Percentiles rank a stretch among this genome's conserved stretches.
These are phyloP conservation scores for Festucalex cinctus DNA, from an alignment of 2,113 vertebrate species.

Conservation along the genomic window DNA sequence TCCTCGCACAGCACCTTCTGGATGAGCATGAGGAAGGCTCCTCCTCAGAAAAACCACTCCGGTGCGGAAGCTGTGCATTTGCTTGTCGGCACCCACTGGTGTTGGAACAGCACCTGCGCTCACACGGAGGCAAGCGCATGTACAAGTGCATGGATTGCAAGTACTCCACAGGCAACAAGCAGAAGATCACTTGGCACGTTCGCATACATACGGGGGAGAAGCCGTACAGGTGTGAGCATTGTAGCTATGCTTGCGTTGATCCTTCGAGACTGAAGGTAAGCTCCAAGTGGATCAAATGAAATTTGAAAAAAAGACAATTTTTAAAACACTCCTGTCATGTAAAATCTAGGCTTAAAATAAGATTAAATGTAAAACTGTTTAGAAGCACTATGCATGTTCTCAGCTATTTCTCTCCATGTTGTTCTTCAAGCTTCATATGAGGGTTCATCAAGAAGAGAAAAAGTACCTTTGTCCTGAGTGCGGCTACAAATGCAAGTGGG, in stretches of 20 bases:
- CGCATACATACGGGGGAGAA: conserved; percentile 95
- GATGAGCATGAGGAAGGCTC: conserved; percentile 76
- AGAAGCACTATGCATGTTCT: neutral
- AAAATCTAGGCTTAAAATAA: neutral
- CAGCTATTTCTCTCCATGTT: neutral
- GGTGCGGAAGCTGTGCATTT: conserved; percentile 83
- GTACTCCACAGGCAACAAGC: conserved; percentile 89
- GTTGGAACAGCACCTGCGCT: conserved; percentile 89
- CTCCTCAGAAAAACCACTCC: conserved; percentile 69
- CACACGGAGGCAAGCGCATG: conserved; percentile 83
- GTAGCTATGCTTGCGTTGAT: conserved; percentile 86
- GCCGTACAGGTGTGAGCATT: conserved; percentile 90
- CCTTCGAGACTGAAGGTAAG: conserved; percentile 91
- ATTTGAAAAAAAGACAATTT: neutral
- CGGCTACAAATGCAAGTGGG: conserved; percentile 99
- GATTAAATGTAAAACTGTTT: neutral
- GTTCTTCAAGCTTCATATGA: conserved; percentile 86
- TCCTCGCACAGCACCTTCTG: conserved; percentile 82
- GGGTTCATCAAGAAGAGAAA: conserved; percentile 91
- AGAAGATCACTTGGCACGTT: conserved; percentile 97
- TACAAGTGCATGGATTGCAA: conserved; percentile 91
- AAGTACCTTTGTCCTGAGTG: conserved; percentile 96
- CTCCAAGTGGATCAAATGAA: neutral
- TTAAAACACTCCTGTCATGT: neutral
- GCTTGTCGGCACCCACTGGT: conserved; percentile 84